Base-by-base conservation (phyloP, 2,888 invertebrate genomes). In the Salticus scenicus region DNA sequence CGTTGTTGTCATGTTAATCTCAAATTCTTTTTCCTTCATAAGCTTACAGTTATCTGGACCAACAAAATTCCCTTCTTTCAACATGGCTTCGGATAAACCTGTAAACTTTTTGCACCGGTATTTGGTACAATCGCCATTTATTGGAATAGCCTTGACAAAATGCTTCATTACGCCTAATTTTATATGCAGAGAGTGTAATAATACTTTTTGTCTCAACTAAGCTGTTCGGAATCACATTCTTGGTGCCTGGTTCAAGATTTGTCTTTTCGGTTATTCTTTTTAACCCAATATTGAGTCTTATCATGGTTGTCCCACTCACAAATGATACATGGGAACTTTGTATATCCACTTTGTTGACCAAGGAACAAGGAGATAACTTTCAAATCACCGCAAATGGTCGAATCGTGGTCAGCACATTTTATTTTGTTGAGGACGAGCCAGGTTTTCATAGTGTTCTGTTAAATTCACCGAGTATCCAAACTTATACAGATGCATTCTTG, bases 401-500 rank as follows among this genome's bases (percentile, higher is more conserved):
- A 64, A 64, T 64, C 63, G 17, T 64, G 63, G 20, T 75, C 37
- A 5, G 2, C 64, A 31, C 57, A n/a, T 1, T 74, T 57, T 74
- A 74, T 4, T 37, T 74, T 74, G 33, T 67, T 73, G 17, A 72
- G 31, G 33, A 77, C 17, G 12, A 81, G 31, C 31, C 1, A 88
- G 7, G 24, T 30, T 74, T 20, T 87, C 81, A 47, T 87, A 84
- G 85, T 89, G 89, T 14, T 90, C 90, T 87, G 89, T 89, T 57
- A 89, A 12, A 30, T 77, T 30, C 7, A 85, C 82, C 7, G 89
- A 89, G 80, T 90, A 89, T 20, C 86, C 90, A 47, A 90, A n/a
- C 64, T n/a, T 89, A 89, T n/a, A 90, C 74, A 24, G 90, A 88
- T 24, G 89, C 88, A 85, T 82, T 89, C 17, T 83, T n/a, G n/a